Evolutionary conservation across 2,888 invertebrate species (phyloP).

Genomic region (Hymenopus coronatus): DNA sequence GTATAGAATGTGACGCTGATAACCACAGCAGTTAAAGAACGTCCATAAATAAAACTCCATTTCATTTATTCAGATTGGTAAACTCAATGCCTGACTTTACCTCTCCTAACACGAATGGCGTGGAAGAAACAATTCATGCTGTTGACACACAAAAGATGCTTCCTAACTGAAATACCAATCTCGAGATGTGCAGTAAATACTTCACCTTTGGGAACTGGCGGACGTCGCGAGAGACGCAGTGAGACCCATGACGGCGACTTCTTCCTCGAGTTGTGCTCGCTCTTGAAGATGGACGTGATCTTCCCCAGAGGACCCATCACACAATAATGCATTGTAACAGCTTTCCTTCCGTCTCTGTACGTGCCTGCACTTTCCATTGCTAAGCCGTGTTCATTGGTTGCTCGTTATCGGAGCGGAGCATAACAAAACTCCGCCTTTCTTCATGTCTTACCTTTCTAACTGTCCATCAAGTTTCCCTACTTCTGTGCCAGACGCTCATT

Average conservation of each 20-base stretch:
- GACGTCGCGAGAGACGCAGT: neutral
- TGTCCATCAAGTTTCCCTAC: neutral
- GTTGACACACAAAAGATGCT: no score
- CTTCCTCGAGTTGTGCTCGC: slow-evolving; percentile 38
- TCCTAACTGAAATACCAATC: no score
- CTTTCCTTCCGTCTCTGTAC: neutral
- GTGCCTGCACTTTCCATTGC: slow-evolving; percentile 5
- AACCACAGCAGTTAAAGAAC: no score
- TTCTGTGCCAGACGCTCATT: no score
- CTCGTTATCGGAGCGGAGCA: neutral
- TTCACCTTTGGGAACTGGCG: neutral
- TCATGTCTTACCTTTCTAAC: neutral
- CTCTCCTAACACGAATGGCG: no score
- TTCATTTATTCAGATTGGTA: no score
- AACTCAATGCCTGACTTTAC: no score
- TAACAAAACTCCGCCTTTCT: neutral
- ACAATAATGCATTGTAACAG: neutral
- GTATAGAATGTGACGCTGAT: no score
- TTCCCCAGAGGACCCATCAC: slow-evolving; percentile 58
- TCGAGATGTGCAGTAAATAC: no score
- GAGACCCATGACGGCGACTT: neutral
- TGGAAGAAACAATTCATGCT: no score
- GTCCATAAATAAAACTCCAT: no score
- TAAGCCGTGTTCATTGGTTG: neutral
- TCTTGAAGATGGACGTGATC: slow-evolving; percentile 60